These are phyloP conservation scores for Diabrotica virgifera DNA, from an alignment of 1,140 invertebrate genomes.

Conservation along the genomic window DNA sequence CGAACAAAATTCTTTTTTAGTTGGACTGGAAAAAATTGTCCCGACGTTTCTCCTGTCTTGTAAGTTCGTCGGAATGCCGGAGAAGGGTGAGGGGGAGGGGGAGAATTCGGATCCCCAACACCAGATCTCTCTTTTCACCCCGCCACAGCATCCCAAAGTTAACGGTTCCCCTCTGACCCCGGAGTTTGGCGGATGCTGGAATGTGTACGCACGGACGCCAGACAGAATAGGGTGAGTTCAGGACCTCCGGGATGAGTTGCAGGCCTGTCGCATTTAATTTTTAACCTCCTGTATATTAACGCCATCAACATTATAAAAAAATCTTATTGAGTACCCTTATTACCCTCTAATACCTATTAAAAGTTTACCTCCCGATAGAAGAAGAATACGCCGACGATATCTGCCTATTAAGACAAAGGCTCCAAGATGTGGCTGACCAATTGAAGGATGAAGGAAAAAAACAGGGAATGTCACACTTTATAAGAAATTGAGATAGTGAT, in stretches of 20 bases:
- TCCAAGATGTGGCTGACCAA: too few species aligned
- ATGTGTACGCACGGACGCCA: slow-evolving; percentile 23
- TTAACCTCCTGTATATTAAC: too few species aligned
- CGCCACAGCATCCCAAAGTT: background rate
- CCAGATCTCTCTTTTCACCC: background rate
- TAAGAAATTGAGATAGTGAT: too few species aligned
- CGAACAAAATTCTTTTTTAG: slow-evolving; percentile 12
- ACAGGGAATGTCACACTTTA: too few species aligned
- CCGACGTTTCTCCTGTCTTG: slow-evolving; percentile 21
- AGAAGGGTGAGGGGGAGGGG: slow-evolving; percentile 12
- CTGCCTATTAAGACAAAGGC: too few species aligned
- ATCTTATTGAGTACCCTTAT: too few species aligned
- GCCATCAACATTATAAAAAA: too few species aligned
- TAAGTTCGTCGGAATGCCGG: slow-evolving; percentile 12
- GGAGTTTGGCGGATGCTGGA: slow-evolving; percentile 21
- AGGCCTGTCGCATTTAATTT: background rate
- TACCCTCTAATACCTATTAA: too few species aligned
- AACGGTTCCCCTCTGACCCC: background rate
- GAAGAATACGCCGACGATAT: too few species aligned
- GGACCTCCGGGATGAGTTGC: slow-evolving; percentile 4
- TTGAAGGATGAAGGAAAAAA: too few species aligned
- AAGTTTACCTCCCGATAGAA: too few species aligned
- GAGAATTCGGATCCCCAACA: background rate
- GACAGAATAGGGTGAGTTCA: slow-evolving; percentile 14
- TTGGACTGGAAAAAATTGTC: slow-evolving; percentile 16